A percentile compares a stretch with the other conserved stretches of the same genome.
Evolutionary conservation across 2,888 invertebrate species (phyloP).

Genomic region (Aelia acuminata): DNA sequence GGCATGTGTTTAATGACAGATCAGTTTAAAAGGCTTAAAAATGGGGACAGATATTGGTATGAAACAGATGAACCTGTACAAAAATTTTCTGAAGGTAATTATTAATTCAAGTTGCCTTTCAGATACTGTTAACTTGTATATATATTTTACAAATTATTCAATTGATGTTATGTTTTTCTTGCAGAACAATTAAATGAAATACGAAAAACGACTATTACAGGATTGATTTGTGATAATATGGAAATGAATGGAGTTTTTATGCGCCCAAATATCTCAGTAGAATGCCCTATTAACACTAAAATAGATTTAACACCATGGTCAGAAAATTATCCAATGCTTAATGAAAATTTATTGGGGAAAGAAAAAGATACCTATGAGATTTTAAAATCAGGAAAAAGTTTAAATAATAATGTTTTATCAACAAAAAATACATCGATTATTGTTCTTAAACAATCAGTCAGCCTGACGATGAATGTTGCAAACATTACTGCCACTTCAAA

Average conservation of each 20-base stretch:
- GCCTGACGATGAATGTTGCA: constrained; percentile 13
- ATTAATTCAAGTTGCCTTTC: background rate
- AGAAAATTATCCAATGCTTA: background rate
- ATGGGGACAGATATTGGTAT: constrained; percentile 91
- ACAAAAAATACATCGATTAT: background rate
- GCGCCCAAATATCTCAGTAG: constrained; percentile 73
- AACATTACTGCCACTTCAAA: constrained; percentile 33
- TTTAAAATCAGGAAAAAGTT: background rate
- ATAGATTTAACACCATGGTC: background rate
- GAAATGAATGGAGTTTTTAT: constrained; percentile 71
- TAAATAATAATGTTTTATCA: constrained; percentile 11
- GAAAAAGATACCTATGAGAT: constrained; percentile 34
- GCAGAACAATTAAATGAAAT: constrained; percentile 85
- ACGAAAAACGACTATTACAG: constrained; percentile 80
- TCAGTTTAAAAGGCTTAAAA: constrained; percentile 86
- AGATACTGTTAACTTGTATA: background rate
- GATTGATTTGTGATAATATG: constrained; percentile 84
- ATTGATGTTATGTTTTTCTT: constrained; percentile 35
- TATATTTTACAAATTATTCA: background rate
- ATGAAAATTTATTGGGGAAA: background rate
- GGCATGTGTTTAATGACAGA: constrained; percentile 87
- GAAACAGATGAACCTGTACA: constrained; percentile 79
- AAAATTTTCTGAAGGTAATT: constrained; percentile 78
- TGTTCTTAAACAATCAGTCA: background rate
- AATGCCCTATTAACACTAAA: constrained; percentile 74